Evolutionary conservation across 2,888 invertebrate genomes (phyloP).

Genomic region (Prosapia bicincta): DNA sequence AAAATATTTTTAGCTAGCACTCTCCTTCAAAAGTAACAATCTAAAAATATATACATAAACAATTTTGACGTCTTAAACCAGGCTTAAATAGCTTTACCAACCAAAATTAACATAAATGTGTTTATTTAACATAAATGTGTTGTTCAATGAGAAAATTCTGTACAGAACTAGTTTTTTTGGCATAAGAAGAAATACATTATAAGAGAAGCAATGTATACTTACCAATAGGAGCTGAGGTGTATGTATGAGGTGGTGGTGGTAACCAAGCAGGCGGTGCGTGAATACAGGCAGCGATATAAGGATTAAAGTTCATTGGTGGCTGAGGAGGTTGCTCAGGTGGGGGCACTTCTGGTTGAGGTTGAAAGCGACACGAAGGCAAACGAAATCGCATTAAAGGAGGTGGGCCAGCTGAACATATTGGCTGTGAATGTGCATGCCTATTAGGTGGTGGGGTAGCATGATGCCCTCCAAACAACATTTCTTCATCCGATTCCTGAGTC

Average conservation of each 20-base stretch:
- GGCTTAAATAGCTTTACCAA: too few species aligned
- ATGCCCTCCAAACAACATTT: constrained; percentile 40
- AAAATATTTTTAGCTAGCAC: too few species aligned
- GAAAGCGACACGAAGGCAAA: constrained; percentile 32
- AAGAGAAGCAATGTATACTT: constrained; percentile 3
- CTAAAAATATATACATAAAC: too few species aligned
- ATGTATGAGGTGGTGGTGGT: constrained; percentile 28
- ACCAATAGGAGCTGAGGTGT: constrained; percentile 29
- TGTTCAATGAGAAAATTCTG: too few species aligned
- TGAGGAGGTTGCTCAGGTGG: constrained; percentile 25
- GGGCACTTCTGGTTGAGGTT: constrained; percentile 21
- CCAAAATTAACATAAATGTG: too few species aligned
- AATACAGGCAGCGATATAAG: constrained; percentile 20
- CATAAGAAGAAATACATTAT: neutral
- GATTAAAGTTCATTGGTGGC: neutral
- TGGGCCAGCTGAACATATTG: constrained; percentile 31
- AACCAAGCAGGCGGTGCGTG: constrained; percentile 30
- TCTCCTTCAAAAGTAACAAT: too few species aligned
- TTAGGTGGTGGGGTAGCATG: constrained; percentile 25
- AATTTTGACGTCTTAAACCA: too few species aligned
- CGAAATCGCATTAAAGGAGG: constrained; percentile 37
- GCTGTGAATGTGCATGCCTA: constrained; percentile 24
- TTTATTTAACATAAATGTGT: too few species aligned
- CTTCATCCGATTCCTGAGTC: constrained; percentile 56
- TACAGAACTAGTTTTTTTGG: too few species aligned